A percentile compares a stretch with the other conserved stretches of the same genome.
Conservation (phyloP, 2,888 invertebrate species). For the Cactoblastis cactorum region DNA sequence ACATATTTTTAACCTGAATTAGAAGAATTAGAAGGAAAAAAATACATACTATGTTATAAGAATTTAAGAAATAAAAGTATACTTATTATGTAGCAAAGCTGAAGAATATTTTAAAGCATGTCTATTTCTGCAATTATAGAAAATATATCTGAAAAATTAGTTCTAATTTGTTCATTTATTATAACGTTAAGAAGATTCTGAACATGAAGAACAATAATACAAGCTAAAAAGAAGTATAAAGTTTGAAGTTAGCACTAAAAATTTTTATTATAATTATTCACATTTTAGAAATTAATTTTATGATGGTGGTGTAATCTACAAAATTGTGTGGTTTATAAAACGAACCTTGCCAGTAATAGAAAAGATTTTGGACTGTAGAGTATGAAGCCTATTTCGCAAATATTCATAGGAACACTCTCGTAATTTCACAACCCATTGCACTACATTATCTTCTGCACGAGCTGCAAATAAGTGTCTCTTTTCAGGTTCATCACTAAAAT, state of each 20-base stretch:
- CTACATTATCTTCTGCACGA: conserved; percentile 83
- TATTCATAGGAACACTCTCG: conserved; percentile 86
- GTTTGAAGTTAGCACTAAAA: neutral
- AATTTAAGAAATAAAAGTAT: no score
- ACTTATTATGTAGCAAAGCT: no score
- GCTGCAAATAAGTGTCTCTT: conserved; percentile 85
- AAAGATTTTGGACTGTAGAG: conserved; percentile 83
- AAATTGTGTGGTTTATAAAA: no score
- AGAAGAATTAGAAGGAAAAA: neutral
- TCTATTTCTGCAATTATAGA: no score
- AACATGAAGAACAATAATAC: no score
- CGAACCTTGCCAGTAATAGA: conserved; percentile 83
- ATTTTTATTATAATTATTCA: no score
- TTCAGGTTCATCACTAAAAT: conserved; percentile 79
- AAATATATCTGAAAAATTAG: no score
- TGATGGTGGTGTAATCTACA: no score
- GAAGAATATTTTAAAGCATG: no score
- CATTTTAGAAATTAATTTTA: no score
- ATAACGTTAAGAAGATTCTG: no score
- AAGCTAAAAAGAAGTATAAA: neutral
- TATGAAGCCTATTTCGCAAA: conserved; percentile 81
- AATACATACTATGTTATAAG: neutral
- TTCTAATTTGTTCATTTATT: no score
- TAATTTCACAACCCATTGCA: conserved; percentile 84
- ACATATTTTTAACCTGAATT: neutral